phyloP scores from a whole-genome alignment of 2,888 invertebrate species.

The Rhabditophanes sp. region DNA sequence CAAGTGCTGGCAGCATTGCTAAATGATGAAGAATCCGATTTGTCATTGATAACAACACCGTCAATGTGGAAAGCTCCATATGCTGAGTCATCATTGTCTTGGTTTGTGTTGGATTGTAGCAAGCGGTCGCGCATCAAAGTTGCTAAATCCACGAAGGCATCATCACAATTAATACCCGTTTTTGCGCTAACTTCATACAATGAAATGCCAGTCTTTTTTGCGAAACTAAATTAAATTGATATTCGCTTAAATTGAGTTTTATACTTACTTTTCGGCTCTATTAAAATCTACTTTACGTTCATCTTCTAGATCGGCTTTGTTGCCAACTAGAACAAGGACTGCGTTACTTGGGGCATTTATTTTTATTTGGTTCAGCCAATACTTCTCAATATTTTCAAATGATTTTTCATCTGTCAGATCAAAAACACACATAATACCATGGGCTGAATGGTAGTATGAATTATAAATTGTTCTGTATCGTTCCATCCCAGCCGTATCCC shows the following conservation, averaged over 20 bases:
- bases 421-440: slow-evolving; percentile 44
- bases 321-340: slow-evolving; percentile 43
- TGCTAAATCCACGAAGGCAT: slow-evolving; percentile 41
- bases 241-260: slow-evolving; percentile 3
- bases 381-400: slow-evolving; percentile 43
- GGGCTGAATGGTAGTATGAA: slow-evolving; percentile 44
- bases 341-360: slow-evolving; percentile 43
- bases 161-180: slow-evolving; percentile 43
- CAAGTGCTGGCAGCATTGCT: not conserved
- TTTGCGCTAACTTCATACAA: slow-evolving; percentile 44
- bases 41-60: slow-evolving; percentile 39
- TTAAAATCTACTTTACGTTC: slow-evolving; percentile 39
- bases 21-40: too few relatives aligned
- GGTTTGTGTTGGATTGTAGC: slow-evolving; percentile 14
- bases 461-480: slow-evolving; percentile 43
- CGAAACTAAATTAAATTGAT: slow-evolving; percentile 17
- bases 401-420: slow-evolving; percentile 39
- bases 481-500: slow-evolving; percentile 44
- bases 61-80: slow-evolving; percentile 43
- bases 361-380: slow-evolving; percentile 41
- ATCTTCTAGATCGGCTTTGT: slow-evolving; percentile 42
- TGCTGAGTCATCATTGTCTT: slow-evolving; percentile 24
- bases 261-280: slow-evolving; percentile 28
- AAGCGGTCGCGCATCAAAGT: slow-evolving; percentile 42
- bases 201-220: slow-evolving; percentile 39